Evolutionary conservation across 2,888 invertebrate genomes (phyloP), one percentile per base, ranked within the genome.

Genomic region (Criorhina ranunculi): DNA sequence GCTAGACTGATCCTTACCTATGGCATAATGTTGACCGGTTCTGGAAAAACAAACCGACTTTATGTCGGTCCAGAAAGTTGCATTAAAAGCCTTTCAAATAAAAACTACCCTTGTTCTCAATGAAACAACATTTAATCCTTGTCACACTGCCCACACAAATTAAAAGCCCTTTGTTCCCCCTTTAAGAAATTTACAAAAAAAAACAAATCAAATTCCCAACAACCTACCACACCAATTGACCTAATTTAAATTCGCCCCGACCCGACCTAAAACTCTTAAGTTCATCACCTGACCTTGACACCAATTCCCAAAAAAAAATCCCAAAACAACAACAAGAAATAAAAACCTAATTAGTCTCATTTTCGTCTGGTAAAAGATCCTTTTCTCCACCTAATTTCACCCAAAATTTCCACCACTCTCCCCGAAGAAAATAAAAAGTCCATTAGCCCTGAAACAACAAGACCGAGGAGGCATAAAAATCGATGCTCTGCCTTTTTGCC

Each of bases 401-500:
- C n/a, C 40, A 40, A 46, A 49, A 12, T 57, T 35, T n/a, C n/a
- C n/a, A 82, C 69, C 72, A 69, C 24, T 24, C 24, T 55, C 15
- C 4, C 8, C 7, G 40, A 57, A 60, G 64, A 57, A 70, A 85
- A 79, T 46, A 72, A 67, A 69, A 69, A 67, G 66, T 80, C 75
- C 76, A 85, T 85, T 85, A 85, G 70, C 85, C 85, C 80, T 76
- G 80, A 85, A 85, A 80, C 75, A 80, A 75, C 59, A 59, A 60
- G 67, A 75, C 64, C 49, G 51, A 78, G 31, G 51, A 78, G 31
- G 31, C 19, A 69, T 19, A 35, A 51, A 76, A 70, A 76, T 69
- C 80, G 53, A 80, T 64, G 60, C 46, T 60, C 53, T 1, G 2
- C 6, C 64, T 64, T 55, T 29, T 51, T 42, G 12, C 55, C 55